Conservation (phyloP, 2,113 vertebrate species). For the Corvus moneduloides region DNA sequence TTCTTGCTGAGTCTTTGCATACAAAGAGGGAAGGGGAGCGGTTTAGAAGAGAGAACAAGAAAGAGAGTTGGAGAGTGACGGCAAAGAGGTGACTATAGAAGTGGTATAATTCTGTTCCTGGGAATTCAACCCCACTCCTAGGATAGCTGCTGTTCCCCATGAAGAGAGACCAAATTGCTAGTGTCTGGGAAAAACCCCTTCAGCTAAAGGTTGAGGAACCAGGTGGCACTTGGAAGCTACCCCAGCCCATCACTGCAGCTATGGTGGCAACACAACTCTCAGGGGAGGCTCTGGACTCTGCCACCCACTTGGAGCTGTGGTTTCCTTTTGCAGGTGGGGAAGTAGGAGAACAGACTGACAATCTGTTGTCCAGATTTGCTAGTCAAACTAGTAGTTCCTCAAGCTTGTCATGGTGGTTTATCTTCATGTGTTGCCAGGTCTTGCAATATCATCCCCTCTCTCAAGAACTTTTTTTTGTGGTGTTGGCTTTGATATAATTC, state of each 20-base stretch:
- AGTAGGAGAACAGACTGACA: not conserved
- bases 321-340: not conserved
- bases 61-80: not conserved
- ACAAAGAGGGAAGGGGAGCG: not conserved
- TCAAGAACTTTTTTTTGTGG: not conserved
- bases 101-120: not conserved
- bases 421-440: not conserved
- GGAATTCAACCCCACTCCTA: not conserved
- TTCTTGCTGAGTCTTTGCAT: not conserved
- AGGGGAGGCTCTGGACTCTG: not conserved
- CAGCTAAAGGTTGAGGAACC: not conserved
- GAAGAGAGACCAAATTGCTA: not conserved
- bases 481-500: not conserved
- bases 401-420: not conserved
- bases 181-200: not conserved
- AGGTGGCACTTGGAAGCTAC: not conserved
- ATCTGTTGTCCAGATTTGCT: not conserved
- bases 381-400: not conserved
- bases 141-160: not conserved
- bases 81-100: not conserved
- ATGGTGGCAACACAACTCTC: accelerated
- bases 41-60: not conserved
- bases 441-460: not conserved
- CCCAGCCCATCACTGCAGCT: not conserved
- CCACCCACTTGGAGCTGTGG: not conserved